A percentile compares a stretch with the other conserved stretches of the same genome.
phyloP scores from a whole-genome alignment of 1,140 invertebrate genomes.

The Camponotus vicinus region DNA sequence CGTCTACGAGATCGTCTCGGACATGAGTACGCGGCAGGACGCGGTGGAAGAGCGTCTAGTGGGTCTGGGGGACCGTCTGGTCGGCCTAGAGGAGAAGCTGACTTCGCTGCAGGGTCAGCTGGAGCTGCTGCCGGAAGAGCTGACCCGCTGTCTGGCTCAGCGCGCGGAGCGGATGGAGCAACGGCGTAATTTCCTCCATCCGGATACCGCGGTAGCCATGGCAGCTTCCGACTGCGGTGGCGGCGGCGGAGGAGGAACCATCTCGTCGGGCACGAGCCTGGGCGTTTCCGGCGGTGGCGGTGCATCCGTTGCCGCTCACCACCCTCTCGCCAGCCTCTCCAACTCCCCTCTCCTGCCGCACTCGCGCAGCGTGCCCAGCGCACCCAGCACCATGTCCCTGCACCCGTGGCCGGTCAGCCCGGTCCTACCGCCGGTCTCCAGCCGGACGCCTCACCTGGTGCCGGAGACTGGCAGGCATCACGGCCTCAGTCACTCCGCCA shows the following conservation, averaged over 20 bases:
- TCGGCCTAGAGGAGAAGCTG: conserved; percentile 95
- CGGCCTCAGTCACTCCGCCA: conserved; percentile 81
- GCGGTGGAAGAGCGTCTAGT: conserved; percentile 95
- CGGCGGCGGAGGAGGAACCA: conserved; percentile 59
- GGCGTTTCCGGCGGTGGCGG: conserved; percentile 77
- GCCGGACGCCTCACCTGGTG: conserved; percentile 90
- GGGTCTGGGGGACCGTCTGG: conserved; percentile 94
- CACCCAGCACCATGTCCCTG: conserved; percentile 83
- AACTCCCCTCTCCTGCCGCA: conserved; percentile 88
- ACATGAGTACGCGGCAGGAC: conserved; percentile 97
- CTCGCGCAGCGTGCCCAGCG: conserved; percentile 87
- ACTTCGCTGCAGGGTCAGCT: conserved; percentile 92
- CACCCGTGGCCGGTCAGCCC: conserved; percentile 92
- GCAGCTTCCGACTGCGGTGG: conserved; percentile 81
- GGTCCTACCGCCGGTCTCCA: conserved; percentile 90
- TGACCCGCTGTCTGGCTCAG: conserved; percentile 91
- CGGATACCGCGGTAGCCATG: conserved; percentile 91
- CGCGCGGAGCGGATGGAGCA: conserved; percentile 90
- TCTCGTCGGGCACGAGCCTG: conserved; percentile 79
- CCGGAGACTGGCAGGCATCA: conserved; percentile 88
- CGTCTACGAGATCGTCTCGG: conserved; percentile 98
- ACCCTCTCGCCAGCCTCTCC: conserved; percentile 80
- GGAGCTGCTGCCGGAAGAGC: conserved; percentile 93
- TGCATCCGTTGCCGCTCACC: conserved; percentile 66
- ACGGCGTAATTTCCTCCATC: conserved; percentile 93